phyloP scores from a whole-genome alignment of 2,113 vertebrate genomes.

The Bubo scandiacus region DNA sequence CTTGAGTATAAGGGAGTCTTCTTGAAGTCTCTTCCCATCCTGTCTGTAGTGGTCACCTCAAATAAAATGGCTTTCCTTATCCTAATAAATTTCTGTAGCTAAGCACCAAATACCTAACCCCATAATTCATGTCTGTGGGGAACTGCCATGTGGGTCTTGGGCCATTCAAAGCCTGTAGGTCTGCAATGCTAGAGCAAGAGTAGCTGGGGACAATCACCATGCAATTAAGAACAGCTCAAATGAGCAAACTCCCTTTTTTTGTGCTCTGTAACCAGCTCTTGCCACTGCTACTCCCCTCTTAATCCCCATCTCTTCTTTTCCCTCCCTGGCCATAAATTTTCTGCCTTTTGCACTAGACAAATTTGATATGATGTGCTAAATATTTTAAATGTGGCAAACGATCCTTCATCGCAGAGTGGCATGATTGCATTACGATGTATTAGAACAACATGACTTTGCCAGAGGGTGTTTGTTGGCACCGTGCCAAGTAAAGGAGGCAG shows the following conservation, averaged over 20 bases:
- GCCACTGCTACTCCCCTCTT: neutral
- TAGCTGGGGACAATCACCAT: neutral
- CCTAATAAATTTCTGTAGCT: neutral
- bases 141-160: neutral
- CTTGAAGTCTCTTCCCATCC: neutral
- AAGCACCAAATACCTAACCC: neutral
- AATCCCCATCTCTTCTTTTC: neutral
- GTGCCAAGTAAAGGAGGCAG: neutral
- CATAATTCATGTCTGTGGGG: neutral
- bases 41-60: neutral
- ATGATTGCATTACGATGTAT: slow-evolving; percentile 28
- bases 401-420: slow-evolving; percentile 5
- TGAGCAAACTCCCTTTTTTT: neutral
- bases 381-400: slow-evolving; percentile 24
- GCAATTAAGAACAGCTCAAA: neutral
- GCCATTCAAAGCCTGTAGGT: neutral
- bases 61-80: neutral
- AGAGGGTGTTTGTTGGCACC: slow-evolving; percentile 18
- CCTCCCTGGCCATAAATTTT: neutral
- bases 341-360: slow-evolving; percentile 21
- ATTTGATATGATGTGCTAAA: slow-evolving; percentile 18
- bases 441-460: slow-evolving; percentile 54
- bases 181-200: neutral
- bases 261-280: neutral
- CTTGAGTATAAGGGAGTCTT: neutral